phyloP scores from a whole-genome alignment of 2,888 invertebrate species.

The Ctena decussata region DNA sequence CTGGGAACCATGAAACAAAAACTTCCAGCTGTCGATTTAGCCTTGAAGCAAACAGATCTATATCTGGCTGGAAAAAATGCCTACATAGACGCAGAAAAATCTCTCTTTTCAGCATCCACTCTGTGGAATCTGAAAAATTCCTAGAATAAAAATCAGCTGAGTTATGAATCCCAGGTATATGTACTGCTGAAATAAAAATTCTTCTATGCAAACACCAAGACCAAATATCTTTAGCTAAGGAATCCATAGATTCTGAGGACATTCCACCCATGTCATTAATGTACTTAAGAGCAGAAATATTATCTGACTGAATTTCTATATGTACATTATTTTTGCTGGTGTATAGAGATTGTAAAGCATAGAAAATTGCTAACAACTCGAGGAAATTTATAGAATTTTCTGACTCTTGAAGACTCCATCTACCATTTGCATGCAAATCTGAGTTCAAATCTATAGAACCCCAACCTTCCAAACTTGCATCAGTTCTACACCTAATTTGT shows the following conservation, averaged over 20 bases:
- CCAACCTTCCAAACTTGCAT: conserved; percentile 37
- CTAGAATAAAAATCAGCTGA: conserved; percentile 53
- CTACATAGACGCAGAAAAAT: conserved; percentile 26
- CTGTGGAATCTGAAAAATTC: conserved; percentile 52
- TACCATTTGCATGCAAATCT: conserved; percentile 9
- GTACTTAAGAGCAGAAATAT: conserved; percentile 27
- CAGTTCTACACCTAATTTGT: conserved; percentile 18
- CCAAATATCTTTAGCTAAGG: conserved; percentile 37
- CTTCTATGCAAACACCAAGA: conserved; percentile 38
- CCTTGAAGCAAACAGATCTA: conserved; percentile 58
- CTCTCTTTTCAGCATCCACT: conserved; percentile 53
- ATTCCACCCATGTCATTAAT: conserved; percentile 45
- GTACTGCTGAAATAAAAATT: conserved; percentile 29
- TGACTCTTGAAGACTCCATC: conserved; percentile 38
- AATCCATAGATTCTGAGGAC: conserved; percentile 12
- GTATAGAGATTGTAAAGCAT: conserved; percentile 15
- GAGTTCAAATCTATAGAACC: conserved; percentile 11
- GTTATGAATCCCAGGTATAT: conserved; percentile 31
- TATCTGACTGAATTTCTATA: conserved; percentile 23
- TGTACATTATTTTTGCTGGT: conserved; percentile 31
- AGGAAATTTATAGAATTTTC: conserved; percentile 22
- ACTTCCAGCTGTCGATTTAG: conserved; percentile 11
- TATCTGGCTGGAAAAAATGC: conserved; percentile 48
- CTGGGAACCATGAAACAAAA: conserved; percentile 54
- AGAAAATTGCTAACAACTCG: conserved; percentile 38